Percentiles rank a stretch among this genome's conserved stretches.
These are phyloP conservation scores for Jacana jacana DNA, from an alignment of 2,113 vertebrate species.

Conservation along the genomic window DNA sequence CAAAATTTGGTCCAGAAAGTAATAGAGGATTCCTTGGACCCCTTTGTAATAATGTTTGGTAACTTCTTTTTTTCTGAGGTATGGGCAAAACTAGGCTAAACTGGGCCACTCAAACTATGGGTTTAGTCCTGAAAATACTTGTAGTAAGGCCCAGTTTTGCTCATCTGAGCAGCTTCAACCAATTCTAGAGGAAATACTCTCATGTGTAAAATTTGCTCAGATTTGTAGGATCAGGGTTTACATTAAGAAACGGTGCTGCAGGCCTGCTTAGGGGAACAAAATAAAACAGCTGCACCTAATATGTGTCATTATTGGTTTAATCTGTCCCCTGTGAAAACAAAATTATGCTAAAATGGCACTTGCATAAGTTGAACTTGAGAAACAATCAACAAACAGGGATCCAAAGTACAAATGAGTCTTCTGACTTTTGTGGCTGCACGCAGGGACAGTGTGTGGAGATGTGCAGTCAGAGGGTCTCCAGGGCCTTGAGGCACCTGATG, in stretches of 20 bases:
- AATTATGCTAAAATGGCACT: constrained; percentile 1
- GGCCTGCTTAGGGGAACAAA: background rate
- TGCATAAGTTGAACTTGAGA: constrained; percentile 17
- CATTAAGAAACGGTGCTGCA: background rate
- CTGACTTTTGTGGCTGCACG: background rate
- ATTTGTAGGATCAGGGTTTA: background rate
- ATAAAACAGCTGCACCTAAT: constrained; percentile 18
- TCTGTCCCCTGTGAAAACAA: background rate
- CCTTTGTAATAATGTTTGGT: background rate
- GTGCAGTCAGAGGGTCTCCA: background rate
- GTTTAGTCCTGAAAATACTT: background rate
- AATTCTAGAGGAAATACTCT: background rate
- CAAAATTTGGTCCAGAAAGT: background rate
- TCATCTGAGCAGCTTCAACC: background rate
- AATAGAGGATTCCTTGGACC: background rate
- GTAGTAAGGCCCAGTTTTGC: background rate
- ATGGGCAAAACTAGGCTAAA: background rate
- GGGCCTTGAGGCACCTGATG: too few species aligned
- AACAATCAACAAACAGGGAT: background rate
- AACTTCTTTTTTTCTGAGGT: background rate
- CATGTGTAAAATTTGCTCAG: background rate
- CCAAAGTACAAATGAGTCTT: background rate
- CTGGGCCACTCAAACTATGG: background rate
- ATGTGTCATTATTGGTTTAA: background rate
- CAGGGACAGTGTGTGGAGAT: rapidly evolving